These are phyloP conservation scores for Ailurus styani DNA, from an alignment of 2,113 vertebrate species.

Conservation along the genomic window DNA sequence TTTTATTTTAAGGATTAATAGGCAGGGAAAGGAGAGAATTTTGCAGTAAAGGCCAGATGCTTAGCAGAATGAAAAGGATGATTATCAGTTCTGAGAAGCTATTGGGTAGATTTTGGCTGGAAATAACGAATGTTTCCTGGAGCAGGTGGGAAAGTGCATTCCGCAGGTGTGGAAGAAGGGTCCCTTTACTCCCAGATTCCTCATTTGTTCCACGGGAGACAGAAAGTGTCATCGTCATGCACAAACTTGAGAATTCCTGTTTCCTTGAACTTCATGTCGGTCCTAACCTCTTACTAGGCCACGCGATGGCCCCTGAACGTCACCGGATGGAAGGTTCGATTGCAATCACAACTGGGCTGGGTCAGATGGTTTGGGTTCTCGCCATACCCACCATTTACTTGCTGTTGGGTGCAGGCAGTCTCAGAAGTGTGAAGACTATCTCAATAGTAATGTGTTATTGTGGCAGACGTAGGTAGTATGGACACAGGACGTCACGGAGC, in stretches of 20 bases:
- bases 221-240: background rate
- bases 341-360: background rate
- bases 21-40: background rate
- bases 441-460: background rate
- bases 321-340: background rate
- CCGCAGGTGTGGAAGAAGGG: background rate
- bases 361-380: background rate
- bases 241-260: background rate
- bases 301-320: background rate
- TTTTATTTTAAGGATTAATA: conserved; percentile 27
- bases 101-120: background rate
- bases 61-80: conserved; percentile 12
- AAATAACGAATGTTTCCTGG: background rate
- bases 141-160: background rate
- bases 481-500: background rate
- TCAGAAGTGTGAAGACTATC: background rate
- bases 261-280: background rate
- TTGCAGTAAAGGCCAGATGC: background rate
- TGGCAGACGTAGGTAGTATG: too few relatives aligned
- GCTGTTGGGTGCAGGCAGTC: background rate
- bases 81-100: background rate
- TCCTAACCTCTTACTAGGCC: background rate
- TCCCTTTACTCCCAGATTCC: background rate
- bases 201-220: background rate
- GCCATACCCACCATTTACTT: background rate